Conservation (phyloP, 2,113 vertebrate genomes). For the Neotoma lepida region DNA sequence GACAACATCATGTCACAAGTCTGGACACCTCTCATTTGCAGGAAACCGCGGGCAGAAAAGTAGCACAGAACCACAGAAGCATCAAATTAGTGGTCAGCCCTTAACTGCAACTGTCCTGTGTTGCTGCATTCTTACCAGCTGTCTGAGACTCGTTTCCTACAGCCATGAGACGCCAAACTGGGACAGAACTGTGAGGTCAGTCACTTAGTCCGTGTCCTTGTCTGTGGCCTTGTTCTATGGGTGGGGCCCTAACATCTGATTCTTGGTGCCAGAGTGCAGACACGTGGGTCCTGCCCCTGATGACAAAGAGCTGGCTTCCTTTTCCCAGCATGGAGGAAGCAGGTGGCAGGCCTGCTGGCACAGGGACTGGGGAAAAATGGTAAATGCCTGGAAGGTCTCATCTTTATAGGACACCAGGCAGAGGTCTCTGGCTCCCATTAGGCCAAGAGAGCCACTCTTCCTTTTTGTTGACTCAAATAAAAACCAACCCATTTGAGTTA, state of each 20-base stretch:
- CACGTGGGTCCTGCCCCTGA: neutral
- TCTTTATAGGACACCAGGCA: neutral
- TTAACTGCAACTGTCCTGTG: neutral
- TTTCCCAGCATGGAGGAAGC: neutral
- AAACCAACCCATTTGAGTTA: neutral
- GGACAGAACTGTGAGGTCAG: neutral
- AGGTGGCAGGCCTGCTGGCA: conserved; percentile 19
- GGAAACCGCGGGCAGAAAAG: conserved; percentile 62
- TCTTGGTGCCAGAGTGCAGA: conserved; percentile 31
- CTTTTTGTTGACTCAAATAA: conserved; percentile 15
- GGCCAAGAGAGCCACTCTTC: neutral
- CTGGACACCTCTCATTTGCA: conserved; percentile 47
- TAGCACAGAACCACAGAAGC: neutral
- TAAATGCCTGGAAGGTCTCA: neutral
- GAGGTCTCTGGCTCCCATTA: neutral
- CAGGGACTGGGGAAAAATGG: neutral
- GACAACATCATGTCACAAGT: neutral
- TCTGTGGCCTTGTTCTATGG: neutral
- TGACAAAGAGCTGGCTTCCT: neutral
- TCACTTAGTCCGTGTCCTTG: neutral
- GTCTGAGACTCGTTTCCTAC: neutral
- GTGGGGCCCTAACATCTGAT: neutral
- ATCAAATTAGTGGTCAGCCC: conserved; percentile 53
- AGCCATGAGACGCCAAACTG: neutral
- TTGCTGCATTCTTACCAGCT: conserved; percentile 27